Evolutionary conservation across 2,888 invertebrate species (phyloP), one percentile per base, ranked within the genome.

Genomic region (Eudasyphora cyanicolor): DNA sequence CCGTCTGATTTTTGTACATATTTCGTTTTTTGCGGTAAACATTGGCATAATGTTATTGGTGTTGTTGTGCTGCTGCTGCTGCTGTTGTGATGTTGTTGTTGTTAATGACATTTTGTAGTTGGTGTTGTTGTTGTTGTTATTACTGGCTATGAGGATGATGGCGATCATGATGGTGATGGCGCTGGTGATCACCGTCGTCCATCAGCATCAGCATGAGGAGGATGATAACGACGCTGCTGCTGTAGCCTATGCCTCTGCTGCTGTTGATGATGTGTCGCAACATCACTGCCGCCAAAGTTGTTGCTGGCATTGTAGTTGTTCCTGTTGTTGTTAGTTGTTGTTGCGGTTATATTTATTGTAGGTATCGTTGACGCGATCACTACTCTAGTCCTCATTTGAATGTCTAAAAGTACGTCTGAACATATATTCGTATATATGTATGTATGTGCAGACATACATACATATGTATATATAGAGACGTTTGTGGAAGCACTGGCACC

Each of bases 191-290:
- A n/a, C 19, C 35, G 19, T n/a, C n/a, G n/a, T n/a, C n/a, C n/a
- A n/a, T 64, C 17, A 2, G 6, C 17, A 32, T 62, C 7, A 4
- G 35, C 38, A 21, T 67, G 67, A 24, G 14, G 67, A 17, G 3
- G 64, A 32, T 35, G 32, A 60, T 60, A 8, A 29, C 27, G 27
- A 60, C 1, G 12, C 57, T 24, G 57, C 3, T 51, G 51, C 17
- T 57, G 21, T 1, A 29, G 27, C 14, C n/a, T n/a, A n/a, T 62
- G 42, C 8, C 14, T n/a, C n/a, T n/a, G n/a, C n/a, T n/a, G n/a
- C n/a, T n/a, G 45, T 54, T 75, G 73, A 73, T 73, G 67, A 79
- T 83, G 83, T 83, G 83, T 80, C 83, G 83, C 83, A 83, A 83
- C 77, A 74, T 74, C 60, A 79, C 69, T 82, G 70, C 49, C 60